Conservation (phyloP, 2,797 vertebrate species). For the Enteromius mattozi region DNA sequence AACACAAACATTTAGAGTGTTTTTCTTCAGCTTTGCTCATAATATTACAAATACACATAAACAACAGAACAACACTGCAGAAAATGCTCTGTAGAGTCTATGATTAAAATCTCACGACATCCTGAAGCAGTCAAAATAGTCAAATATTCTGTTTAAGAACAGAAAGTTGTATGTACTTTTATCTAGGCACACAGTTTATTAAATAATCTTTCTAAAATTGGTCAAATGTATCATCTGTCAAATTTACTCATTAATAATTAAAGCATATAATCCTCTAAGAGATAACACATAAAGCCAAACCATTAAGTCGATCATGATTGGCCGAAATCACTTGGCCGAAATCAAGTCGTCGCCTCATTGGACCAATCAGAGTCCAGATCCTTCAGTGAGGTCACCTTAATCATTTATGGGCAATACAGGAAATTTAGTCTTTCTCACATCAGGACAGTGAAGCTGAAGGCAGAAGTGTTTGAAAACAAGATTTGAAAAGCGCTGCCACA, state of each 20-base stretch:
- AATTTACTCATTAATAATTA: neutral
- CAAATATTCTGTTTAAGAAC: neutral
- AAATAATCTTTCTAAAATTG: neutral
- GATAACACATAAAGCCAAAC: slow-evolving; percentile 7
- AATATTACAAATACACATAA: neutral
- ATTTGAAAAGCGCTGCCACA: slow-evolving; percentile 28
- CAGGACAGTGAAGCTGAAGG: slow-evolving; percentile 26
- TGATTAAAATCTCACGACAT: neutral
- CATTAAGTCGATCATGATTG: slow-evolving; percentile 4
- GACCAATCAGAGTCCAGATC: slow-evolving; percentile 47
- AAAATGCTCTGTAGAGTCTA: neutral
- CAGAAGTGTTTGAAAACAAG: slow-evolving; percentile 11
- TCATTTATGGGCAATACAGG: slow-evolving; percentile 50
- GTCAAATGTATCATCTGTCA: neutral
- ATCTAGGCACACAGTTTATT: neutral
- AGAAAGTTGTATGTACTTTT: neutral
- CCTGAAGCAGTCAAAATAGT: neutral
- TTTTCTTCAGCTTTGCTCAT: neutral
- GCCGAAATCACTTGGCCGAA: neutral
- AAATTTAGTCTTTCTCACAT: slow-evolving; percentile 50
- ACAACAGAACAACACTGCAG: neutral
- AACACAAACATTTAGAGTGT: neutral
- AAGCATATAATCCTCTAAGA: neutral
- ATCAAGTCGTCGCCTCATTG: neutral
- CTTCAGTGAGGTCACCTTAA: slow-evolving; percentile 23